Base-by-base conservation (phyloP, 1,140 invertebrate species). In the Drosophila micromelanica region DNA sequence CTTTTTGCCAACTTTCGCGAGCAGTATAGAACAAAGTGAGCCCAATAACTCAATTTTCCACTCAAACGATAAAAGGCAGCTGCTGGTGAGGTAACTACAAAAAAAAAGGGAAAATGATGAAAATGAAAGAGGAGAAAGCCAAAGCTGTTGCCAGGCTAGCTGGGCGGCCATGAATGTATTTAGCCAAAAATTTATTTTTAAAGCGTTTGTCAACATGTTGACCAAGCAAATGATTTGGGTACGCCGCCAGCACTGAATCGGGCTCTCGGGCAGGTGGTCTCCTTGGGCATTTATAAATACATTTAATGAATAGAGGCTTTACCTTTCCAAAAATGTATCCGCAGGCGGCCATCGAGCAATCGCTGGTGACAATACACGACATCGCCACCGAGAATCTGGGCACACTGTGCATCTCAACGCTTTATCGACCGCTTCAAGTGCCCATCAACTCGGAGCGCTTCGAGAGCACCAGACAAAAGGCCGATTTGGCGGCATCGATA, bases 401-500 rank as follows among this genome's bases (percentile, higher is more conserved):
- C 5, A 93, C 94, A n/a, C 92, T 96, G 52, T 96, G 96, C 91
- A 94, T 96, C 62, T 95, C 94, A 6, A 94, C 94, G 80, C 93
- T 93, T 20, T 96, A 95, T 91, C 94, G 95, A 45, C 93, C 94
- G 5, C 92, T 96, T 38, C 93, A 94, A 37, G 94, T 95, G 48
- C 94, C 94, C 9, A 91, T 97, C 64, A 94, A 95, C 87, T 93
- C 95, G 2, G 90, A 93, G 11, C 92, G 94, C 17, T 96, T 95
- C 93, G 95, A 96, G 80, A 93, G 94, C 2, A 94, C 95, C 23
- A 93, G 95, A 56, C 95, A 96, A 76, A 95, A 96, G 76, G 94
- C 95, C 2, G 95, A 96, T 82, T 93, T 97, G 71, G 94, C 95
- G 1, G 95, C 96, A 15, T 94, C 94, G 62, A 93, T 96, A 72